Conservation (phyloP, 2,888 invertebrate species). For the Anticlea derivata region DNA sequence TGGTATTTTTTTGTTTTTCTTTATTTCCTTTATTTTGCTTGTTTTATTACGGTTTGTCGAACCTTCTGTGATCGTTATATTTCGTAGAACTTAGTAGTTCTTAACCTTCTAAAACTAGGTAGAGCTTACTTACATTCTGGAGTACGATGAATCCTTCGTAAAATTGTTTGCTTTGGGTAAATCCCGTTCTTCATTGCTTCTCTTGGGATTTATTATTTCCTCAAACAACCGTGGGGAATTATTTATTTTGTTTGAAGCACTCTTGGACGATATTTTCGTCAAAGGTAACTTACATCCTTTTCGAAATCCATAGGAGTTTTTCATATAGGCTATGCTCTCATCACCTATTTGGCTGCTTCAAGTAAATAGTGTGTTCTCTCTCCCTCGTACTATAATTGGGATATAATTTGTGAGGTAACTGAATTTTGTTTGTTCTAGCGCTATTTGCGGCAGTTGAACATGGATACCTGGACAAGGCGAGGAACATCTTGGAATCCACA, state of each 20-base stretch:
- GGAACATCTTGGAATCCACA: slow-evolving; percentile 95
- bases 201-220: neutral
- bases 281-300: neutral
- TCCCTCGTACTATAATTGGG: neutral
- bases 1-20: slow-evolving; percentile 85
- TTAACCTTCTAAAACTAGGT: neutral
- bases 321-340: neutral
- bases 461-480: slow-evolving; percentile 95
- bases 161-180: neutral
- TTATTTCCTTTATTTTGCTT: slow-evolving; percentile 26
- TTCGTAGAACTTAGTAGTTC: too few relatives aligned
- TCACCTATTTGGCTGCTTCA: slow-evolving; percentile 1
- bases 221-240: neutral
- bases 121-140: neutral
- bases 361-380: slow-evolving; percentile 16
- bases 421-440: slow-evolving; percentile 86
- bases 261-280: too few relatives aligned
- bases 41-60: too few relatives aligned
- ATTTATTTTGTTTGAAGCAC: neutral
- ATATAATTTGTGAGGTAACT: neutral
- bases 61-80: too few relatives aligned
- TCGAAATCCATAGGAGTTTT: neutral
- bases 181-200: neutral
- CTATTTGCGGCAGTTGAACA: slow-evolving; percentile 98
- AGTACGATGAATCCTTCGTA: neutral